Evolutionary conservation across 2,888 invertebrate species (phyloP).

Genomic region (Drosophila buzzatii): DNA sequence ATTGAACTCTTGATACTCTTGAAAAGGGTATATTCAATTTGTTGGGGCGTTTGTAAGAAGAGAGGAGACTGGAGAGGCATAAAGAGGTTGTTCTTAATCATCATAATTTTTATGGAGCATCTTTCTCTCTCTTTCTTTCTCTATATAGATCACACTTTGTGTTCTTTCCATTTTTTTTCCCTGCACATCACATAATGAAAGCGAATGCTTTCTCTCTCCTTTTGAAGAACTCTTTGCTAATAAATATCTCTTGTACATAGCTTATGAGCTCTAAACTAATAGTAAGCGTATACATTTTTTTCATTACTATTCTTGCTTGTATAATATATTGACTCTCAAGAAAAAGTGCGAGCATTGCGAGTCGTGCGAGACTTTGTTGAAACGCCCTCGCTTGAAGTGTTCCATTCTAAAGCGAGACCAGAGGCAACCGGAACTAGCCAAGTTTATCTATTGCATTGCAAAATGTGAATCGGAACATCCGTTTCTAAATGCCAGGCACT

Average conservation of each 20-base stretch:
- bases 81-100: too few relatives aligned
- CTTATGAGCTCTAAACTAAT: neutral
- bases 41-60: neutral
- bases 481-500: constrained; percentile 77
- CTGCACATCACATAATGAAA: too few relatives aligned
- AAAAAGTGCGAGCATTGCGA: neutral
- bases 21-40: neutral
- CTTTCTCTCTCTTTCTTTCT: too few relatives aligned
- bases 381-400: constrained; percentile 27
- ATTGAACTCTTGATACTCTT: constrained; percentile 12
- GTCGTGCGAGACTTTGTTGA: neutral
- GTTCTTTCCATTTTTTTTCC: too few relatives aligned
- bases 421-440: constrained; percentile 66
- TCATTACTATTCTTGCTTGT: neutral
- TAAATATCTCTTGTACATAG: neutral
- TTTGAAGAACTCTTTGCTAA: too few relatives aligned
- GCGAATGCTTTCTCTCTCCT: too few relatives aligned
- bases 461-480: constrained; percentile 82
- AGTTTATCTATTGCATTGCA: constrained; percentile 79
- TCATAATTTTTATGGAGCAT: too few relatives aligned
- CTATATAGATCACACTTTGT: too few relatives aligned
- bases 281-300: neutral
- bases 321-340: neutral
- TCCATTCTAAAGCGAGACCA: constrained; percentile 8
- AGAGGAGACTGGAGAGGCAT: neutral